phyloP scores from a whole-genome alignment of 2,113 vertebrate genomes.

The Isurus oxyrinchus region DNA sequence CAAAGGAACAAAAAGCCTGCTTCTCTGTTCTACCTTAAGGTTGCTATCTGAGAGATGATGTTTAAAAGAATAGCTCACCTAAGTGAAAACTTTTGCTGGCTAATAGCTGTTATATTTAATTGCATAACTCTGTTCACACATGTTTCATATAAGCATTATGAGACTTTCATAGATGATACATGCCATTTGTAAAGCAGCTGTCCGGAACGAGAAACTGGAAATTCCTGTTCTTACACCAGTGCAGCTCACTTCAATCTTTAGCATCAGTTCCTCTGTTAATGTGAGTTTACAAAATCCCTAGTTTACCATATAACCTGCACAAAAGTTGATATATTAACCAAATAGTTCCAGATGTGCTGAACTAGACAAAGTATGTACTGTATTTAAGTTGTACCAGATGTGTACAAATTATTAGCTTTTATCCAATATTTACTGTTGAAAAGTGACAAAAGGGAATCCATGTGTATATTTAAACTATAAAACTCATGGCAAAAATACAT shows the following conservation, averaged over 20 bases:
- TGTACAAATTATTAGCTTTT: background rate
- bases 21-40: background rate
- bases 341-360: background rate
- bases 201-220: background rate
- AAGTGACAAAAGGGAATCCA: background rate
- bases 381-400: background rate
- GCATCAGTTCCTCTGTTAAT: background rate
- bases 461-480: background rate
- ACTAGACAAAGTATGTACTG: background rate
- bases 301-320: background rate
- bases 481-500: background rate
- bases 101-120: background rate
- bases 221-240: background rate
- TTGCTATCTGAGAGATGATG: background rate
- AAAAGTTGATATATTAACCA: background rate
- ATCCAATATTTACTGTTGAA: background rate
- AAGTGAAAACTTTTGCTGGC: background rate
- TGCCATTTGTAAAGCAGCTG: background rate
- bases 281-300: background rate
- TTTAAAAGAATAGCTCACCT: background rate
- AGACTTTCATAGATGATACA: background rate
- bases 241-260: background rate
- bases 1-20: background rate
- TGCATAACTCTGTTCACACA: background rate
- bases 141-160: background rate